A percentile compares a stretch with the other conserved stretches of the same genome.
These are phyloP conservation scores for Platyscapa corneri DNA, from an alignment of 1,140 invertebrate genomes.

Conservation along the genomic window DNA sequence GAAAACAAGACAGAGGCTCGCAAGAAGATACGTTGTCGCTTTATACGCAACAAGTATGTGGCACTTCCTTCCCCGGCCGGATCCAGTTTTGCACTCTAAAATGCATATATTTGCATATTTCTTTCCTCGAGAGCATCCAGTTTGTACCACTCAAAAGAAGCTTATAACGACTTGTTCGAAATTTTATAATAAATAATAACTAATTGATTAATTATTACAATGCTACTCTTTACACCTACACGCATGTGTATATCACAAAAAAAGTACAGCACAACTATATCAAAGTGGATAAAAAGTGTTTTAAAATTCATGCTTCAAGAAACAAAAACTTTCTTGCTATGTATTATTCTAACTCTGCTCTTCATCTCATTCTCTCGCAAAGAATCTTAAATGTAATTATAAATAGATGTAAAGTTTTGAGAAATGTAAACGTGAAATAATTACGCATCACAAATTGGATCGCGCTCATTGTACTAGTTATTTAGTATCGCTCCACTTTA, in stretches of 20 bases:
- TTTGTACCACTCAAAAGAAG: neutral
- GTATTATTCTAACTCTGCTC: neutral
- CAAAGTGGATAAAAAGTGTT: no score
- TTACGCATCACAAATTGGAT: neutral
- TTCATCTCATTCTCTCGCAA: neutral
- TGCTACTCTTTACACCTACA: neutral
- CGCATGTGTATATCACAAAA: neutral
- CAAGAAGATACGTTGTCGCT: constrained; percentile 24
- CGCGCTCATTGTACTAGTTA: neutral
- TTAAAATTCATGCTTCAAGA: neutral
- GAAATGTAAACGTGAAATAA: neutral
- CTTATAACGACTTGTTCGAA: no score
- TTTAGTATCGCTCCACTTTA: neutral
- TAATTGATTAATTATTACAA: no score
- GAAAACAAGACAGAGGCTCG: neutral
- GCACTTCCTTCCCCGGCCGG: constrained; percentile 34
- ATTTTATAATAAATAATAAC: no score
- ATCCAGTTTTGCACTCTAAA: neutral
- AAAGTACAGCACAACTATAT: neutral
- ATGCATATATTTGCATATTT: neutral
- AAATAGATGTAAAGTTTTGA: no score
- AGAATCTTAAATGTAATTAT: no score
- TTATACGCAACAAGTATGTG: constrained; percentile 31
- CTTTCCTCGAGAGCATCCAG: neutral
- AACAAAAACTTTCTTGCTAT: neutral